phyloP scores from a whole-genome alignment of 2,888 invertebrate genomes.

The Tachina lurida region DNA sequence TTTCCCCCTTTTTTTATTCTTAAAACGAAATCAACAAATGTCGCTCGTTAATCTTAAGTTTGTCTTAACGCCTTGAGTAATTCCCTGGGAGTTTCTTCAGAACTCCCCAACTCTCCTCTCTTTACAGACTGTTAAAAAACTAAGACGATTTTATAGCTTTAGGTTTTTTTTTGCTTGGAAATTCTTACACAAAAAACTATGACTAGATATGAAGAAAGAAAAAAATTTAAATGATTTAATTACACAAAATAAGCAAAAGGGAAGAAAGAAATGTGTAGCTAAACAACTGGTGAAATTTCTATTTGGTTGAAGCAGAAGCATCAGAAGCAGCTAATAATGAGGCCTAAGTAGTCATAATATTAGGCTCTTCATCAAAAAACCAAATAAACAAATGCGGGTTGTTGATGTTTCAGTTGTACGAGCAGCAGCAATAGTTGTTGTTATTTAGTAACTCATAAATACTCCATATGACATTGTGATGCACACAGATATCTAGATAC shows the following conservation, averaged over 20 bases:
- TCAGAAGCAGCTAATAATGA: constrained; percentile 65
- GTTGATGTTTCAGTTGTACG: constrained; percentile 36
- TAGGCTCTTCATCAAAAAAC: constrained; percentile 65
- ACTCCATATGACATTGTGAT: constrained; percentile 45
- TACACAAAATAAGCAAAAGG: constrained; percentile 31
- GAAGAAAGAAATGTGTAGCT: not conserved
- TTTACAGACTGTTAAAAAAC: constrained; percentile 23
- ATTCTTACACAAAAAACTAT: constrained; percentile 32
- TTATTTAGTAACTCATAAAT: constrained; percentile 59
- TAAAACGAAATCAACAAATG: constrained; percentile 45
- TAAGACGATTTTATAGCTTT: constrained; percentile 43
- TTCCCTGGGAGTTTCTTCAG: constrained; percentile 28
- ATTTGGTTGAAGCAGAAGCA: constrained; percentile 4
- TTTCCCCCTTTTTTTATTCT: constrained; percentile 1
- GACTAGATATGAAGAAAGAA: constrained; percentile 48
- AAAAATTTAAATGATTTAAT: constrained; percentile 62
- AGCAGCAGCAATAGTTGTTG: constrained; percentile 29
- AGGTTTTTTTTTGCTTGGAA: constrained; percentile 22
- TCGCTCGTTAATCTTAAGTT: constrained; percentile 53
- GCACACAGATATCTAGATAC: constrained; percentile 25
- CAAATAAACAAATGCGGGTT: constrained; percentile 71
- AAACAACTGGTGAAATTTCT: constrained; percentile 39
- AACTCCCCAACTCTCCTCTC: not conserved
- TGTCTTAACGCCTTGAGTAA: not conserved
- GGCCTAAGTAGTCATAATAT: constrained; percentile 71